Percentiles rank a stretch among this genome's conserved stretches.
These are phyloP conservation scores for Glaucopsyche alexis DNA, from an alignment of 2,888 invertebrate genomes.

Conservation along the genomic window DNA sequence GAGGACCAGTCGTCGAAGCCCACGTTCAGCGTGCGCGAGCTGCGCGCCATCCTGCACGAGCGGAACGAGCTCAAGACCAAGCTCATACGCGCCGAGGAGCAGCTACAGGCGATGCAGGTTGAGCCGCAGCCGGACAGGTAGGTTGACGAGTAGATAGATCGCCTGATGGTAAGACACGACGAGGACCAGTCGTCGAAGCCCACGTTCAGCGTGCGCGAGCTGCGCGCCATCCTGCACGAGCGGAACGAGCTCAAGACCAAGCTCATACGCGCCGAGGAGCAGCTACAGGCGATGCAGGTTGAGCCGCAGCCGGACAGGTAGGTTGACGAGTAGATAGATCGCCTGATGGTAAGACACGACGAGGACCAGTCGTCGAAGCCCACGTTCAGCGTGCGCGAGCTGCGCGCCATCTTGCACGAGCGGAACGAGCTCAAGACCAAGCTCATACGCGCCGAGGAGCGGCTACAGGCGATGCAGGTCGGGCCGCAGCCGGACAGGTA, in stretches of 20 bases:
- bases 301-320: conserved; percentile 66
- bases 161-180: conserved; percentile 44
- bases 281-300: conserved; percentile 86
- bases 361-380: conserved; percentile 81
- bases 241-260: conserved; percentile 96
- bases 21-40: too few species aligned
- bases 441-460: conserved; percentile 95
- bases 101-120: conserved; percentile 86
- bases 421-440: conserved; percentile 81
- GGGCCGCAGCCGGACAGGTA: conserved; percentile 66
- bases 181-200: conserved; percentile 63
- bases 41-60: too few species aligned
- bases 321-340: too few species aligned
- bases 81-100: conserved; percentile 95
- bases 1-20: conserved; percentile 75
- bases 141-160: background rate
- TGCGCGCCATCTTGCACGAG: too few species aligned
- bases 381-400: too few species aligned
- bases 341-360: conserved; percentile 57
- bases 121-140: conserved; percentile 66
- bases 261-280: conserved; percentile 95
- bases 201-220: conserved; percentile 83
- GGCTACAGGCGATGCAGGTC: conserved; percentile 86
- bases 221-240: conserved; percentile 93
- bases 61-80: conserved; percentile 82